Base-by-base conservation (phyloP, 2,888 invertebrate species). In the Polyploca ridens region DNA sequence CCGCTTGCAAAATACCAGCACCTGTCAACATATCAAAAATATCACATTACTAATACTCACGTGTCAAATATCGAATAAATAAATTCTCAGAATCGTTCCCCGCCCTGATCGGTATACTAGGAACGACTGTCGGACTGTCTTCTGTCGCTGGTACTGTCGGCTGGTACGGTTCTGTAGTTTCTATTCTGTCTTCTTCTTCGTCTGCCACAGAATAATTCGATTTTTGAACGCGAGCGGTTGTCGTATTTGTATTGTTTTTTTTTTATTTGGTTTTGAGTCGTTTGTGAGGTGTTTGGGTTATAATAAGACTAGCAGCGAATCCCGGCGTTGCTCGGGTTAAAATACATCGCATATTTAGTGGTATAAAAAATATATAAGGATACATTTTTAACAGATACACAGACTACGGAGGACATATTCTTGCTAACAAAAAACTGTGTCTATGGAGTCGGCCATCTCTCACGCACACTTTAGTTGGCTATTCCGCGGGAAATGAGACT, bases 51-150 rank as follows among this genome's bases (percentile, higher is more conserved):
- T 62, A 64, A 66, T 77, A 93, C 93, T 94, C 91, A 94, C 93
- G 93, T 89, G 93, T 93, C 60, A 94, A 79, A 75, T 93, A 94
- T 78, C 87, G 86, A 82, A 94, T 94, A 85, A 85, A 91, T 77
- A 90, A 82, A 73, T 83, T 87, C 64, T 79, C 80, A 64, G 88
- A 82, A 62, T 89, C 87, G 85, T 91, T 91, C 73, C 88, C 83
- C 6, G 85, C 81, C 33, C 88, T 90, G 71, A 86, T 74, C 38
- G 81, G 54, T 54, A 54, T 10, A 54, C 54, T 54, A 7, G 54
- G 54, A 8, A 54, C 19, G 10, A 54, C 54, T 54, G 54, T 54
- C 84, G 46, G 84, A 78, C 35, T 85, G 78, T 62, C 62, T 60
- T 73, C 73, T 35, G 71, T 64, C 68, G 64, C 63, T 33, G 64